Conservation (phyloP, 2,797 vertebrate genomes). For the Nannoperca australis region DNA sequence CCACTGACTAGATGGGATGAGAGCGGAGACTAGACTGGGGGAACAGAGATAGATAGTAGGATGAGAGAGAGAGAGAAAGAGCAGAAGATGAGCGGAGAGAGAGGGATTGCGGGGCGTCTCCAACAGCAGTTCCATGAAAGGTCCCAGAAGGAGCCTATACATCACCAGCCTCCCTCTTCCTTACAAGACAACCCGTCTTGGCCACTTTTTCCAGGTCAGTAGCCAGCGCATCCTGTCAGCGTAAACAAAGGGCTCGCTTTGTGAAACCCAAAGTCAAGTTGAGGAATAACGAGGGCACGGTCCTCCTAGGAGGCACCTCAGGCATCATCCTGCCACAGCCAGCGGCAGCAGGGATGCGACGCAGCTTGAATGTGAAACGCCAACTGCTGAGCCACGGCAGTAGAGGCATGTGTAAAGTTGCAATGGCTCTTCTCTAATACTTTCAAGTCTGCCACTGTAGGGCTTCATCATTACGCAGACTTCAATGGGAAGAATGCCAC, state of each 20-base stretch:
- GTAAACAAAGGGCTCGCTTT: conserved; percentile 87
- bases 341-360: conserved; percentile 74
- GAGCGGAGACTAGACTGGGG: conserved; percentile 63
- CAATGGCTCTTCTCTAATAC: conserved; percentile 43
- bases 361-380: conserved; percentile 80
- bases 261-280: conserved; percentile 89
- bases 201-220: conserved; percentile 90
- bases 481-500: conserved; percentile 60
- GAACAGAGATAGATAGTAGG: conserved; percentile 76
- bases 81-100: conserved; percentile 69
- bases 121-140: conserved; percentile 77
- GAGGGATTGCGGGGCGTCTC: conserved; percentile 78
- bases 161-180: conserved; percentile 81
- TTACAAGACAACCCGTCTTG: conserved; percentile 88
- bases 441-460: conserved; percentile 39
- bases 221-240: conserved; percentile 88
- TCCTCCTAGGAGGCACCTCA: conserved; percentile 83
- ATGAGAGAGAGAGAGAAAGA: conserved; percentile 70
- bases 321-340: conserved; percentile 85
- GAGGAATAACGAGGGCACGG: conserved; percentile 86
- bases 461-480: conserved; percentile 56
- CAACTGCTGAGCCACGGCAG: conserved; percentile 66
- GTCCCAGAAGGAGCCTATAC: conserved; percentile 85
- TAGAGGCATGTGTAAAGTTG: conserved; percentile 58
- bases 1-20: conserved; percentile 77